A percentile compares a stretch with the other conserved stretches of the same genome.
Conservation (phyloP, 2,113 vertebrate species). For the Dasypus novemcinctus region DNA sequence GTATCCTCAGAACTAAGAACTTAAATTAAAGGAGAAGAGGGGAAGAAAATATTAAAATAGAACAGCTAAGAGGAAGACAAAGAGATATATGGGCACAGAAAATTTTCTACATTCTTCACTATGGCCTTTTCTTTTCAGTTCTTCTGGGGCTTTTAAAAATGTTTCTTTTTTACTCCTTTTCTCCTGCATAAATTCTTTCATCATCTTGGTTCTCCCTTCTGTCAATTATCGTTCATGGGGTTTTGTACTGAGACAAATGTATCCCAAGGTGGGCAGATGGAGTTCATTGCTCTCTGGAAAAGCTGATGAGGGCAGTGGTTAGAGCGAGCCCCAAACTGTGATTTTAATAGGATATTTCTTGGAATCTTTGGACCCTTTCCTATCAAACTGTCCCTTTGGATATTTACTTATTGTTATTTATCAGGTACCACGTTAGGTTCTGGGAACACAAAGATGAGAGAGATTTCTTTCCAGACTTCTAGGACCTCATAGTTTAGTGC, state of each 20-base stretch:
- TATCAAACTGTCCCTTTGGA: not conserved
- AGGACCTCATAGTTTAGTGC: not conserved
- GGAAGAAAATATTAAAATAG: not conserved
- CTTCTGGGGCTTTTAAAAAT: conserved; percentile 1
- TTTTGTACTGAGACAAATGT: not conserved
- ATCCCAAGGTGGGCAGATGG: not conserved
- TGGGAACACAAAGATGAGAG: not conserved
- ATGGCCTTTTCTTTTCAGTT: not conserved
- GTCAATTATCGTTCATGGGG: not conserved
- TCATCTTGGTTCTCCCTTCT: conserved; percentile 33
- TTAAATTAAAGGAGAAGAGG: not conserved
- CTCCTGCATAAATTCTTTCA: too few relatives aligned
- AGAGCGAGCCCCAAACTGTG: not conserved
- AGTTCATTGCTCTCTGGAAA: not conserved
- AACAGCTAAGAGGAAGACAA: not conserved
- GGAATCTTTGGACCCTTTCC: not conserved
- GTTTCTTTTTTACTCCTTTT: too few relatives aligned
- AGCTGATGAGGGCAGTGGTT: not conserved
- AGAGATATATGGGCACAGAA: not conserved
- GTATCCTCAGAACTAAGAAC: not conserved
- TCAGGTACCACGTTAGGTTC: not conserved
- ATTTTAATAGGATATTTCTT: not conserved
- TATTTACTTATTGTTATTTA: not conserved
- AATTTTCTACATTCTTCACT: not conserved
- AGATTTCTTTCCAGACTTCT: not conserved